These are phyloP conservation scores for Tenodera sinensis DNA, from an alignment of 2,888 invertebrate species.

Conservation along the genomic window DNA sequence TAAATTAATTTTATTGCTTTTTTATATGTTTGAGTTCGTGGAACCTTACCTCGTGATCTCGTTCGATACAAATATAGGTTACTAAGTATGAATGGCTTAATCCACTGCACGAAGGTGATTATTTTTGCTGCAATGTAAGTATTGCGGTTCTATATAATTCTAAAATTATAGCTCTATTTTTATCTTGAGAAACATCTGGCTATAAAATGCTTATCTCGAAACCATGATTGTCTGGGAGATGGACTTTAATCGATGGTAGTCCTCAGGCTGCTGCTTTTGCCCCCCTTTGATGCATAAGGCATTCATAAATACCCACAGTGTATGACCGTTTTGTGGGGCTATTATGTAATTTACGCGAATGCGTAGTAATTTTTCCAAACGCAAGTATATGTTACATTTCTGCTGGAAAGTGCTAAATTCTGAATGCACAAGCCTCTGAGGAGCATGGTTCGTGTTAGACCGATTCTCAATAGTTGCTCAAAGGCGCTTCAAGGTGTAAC, in stretches of 20 bases:
- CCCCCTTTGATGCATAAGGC: background rate
- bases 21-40: too few species aligned
- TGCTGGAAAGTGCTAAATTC: background rate
- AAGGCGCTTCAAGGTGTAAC: background rate
- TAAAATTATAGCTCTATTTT: background rate
- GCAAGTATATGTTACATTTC: background rate
- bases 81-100: background rate
- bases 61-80: background rate
- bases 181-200: background rate
- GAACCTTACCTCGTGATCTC: too few species aligned
- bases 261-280: background rate
- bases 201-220: background rate
- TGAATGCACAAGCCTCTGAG: background rate
- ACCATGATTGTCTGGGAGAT: background rate
- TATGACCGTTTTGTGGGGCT: background rate
- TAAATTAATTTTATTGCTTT: too few species aligned
- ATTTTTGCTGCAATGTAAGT: background rate
- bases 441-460: background rate
- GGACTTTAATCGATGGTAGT: background rate
- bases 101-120: background rate
- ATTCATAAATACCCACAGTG: background rate
- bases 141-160: background rate
- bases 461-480: background rate
- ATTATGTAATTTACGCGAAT: background rate
- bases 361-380: background rate